Evolutionary conservation across 2,113 vertebrate species (phyloP), one percentile per base, ranked within the genome.

Genomic region (Procapra przewalskii): DNA sequence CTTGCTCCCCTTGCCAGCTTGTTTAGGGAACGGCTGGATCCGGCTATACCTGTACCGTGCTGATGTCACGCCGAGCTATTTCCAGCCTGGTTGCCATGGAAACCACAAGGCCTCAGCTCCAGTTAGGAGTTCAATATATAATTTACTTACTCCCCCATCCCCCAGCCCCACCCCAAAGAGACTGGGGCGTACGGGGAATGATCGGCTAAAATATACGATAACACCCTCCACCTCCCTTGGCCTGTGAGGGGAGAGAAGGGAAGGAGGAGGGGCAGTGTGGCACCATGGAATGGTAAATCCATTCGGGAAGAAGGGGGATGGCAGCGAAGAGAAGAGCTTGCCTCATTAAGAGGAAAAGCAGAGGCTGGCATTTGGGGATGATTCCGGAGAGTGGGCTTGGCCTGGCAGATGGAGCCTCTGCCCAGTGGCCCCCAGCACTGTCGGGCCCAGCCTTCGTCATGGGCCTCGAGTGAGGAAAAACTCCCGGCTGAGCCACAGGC

Each of bases 101-200:
- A 99, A 99, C 99, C 98, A 98, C 98, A 99, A 99, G 99, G 99
- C 99, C 99, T 98, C 99, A 98, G 98, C 98, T 99, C 98, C 98
- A 99, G 99, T 99, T 99, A 99, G 98, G 96, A 90, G 99, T 99
- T 99, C 98, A 99, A 99, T 99, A 99, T 99, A 99, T 99, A 99
- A 99, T 99, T 99, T 99, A 99, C 98, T 99, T 99, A 98, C 98
- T 99, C 98, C 98, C 98, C 98, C 97, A 92, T 98, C 96, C 97
- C 95, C 96, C 95, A 94, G 77, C 97, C 93, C 98, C 98, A 97
- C 97, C 98, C 98, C 84, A 97, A 98, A 99, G 97, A 98, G 98
- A 98, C 98, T 98, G 98, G 98, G 98, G 98, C 86, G 79, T 94
- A 98, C 93, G 97, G 98, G 99, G 98, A 98, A 98, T 97, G 98